A percentile compares a stretch with the other conserved stretches of the same genome.
phyloP scores from a whole-genome alignment of 2,113 vertebrate genomes.

The Corvus cornix region DNA sequence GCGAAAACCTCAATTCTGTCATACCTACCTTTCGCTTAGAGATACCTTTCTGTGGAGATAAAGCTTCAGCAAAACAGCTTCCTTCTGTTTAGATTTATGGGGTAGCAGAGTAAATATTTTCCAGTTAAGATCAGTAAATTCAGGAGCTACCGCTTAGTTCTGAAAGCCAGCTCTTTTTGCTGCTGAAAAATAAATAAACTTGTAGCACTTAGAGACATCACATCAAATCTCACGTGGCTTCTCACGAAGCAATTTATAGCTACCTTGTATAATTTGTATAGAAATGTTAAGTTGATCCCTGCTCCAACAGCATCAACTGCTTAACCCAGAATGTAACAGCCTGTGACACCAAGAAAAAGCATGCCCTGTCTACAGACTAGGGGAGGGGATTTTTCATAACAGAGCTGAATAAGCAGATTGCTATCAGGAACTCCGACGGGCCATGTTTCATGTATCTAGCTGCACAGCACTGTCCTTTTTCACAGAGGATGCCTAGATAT shows the following conservation, averaged over 20 bases:
- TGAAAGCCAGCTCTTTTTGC: not conserved
- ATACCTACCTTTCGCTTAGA: not conserved
- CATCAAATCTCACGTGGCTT: slow-evolving; percentile 31
- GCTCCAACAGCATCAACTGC: not conserved
- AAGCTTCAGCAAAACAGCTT: not conserved
- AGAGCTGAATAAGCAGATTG: slow-evolving; percentile 50
- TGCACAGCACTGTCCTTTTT: slow-evolving; percentile 36
- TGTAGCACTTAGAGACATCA: slow-evolving; percentile 5
- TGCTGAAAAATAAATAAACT: slow-evolving; percentile 47
- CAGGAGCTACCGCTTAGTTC: not conserved
- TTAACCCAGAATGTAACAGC: slow-evolving; percentile 35
- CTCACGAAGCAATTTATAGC: slow-evolving; percentile 41
- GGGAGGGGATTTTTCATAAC: not conserved
- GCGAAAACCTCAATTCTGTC: not conserved
- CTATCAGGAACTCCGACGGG: not conserved
- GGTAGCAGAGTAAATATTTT: not conserved
- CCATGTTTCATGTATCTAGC: slow-evolving; percentile 8
- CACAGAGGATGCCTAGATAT: not conserved
- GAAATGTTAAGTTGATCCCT: slow-evolving; percentile 13
- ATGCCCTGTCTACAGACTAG: not conserved
- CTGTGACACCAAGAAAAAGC: slow-evolving; percentile 6
- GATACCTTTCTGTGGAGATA: not conserved
- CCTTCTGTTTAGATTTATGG: not conserved
- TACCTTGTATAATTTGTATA: slow-evolving; percentile 32
- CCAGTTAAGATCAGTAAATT: slow-evolving; percentile 22